Evolutionary conservation across 2,797 vertebrate genomes (phyloP), one percentile per base, ranked within the genome.

Genomic region (Notolabrus celidotus): DNA sequence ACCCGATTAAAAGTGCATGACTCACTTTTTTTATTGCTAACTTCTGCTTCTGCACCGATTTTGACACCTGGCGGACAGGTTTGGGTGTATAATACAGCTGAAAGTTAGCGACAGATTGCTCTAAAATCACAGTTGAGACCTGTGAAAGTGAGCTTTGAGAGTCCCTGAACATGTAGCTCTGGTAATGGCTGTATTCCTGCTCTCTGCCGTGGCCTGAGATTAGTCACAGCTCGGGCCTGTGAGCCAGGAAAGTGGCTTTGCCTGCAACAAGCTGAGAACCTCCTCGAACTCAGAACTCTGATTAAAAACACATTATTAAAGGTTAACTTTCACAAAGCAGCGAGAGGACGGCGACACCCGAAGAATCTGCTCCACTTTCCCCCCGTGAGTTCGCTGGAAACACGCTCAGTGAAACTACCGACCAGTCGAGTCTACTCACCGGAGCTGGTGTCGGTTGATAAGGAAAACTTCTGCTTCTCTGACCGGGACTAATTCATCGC

Each of bases 161-260:
- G 36, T 22, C 45, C 65, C 34, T 36, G 53, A 22, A 19, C 78
- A n/a, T 46, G 73, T 53, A 14, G 0, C 10, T n/a, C 64, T 14
- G 46, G 42, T 54, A 50, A 52, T 45, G 60, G 76, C 74, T 20
- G 27, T 16, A 19, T 77, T 66, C 67, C 55, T 34, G 84, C 69
- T 80, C 65, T 56, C 73, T 10, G 65, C 71, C 55, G 71, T 4
- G 84, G 89, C 89, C 90, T 79, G 61, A 77, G 85, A 77, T 89
- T 87, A 86, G 85, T 82, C 85, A 62, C 74, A 39, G 72, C 77
- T 66, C 83, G 67, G 89, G 89, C 89, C 88, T 88, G 74, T 10
- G 79, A 77, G 71, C 70, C 84, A 79, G 71, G 76, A 77, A 79
- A 77, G 79, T 10, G 60, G 83, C 86, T 87, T 76, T 65, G 11